A percentile compares a stretch with the other conserved stretches of the same genome.
These are phyloP conservation scores for Scaptomyza flava DNA, from an alignment of 2,888 invertebrate species.

Conservation along the genomic window DNA sequence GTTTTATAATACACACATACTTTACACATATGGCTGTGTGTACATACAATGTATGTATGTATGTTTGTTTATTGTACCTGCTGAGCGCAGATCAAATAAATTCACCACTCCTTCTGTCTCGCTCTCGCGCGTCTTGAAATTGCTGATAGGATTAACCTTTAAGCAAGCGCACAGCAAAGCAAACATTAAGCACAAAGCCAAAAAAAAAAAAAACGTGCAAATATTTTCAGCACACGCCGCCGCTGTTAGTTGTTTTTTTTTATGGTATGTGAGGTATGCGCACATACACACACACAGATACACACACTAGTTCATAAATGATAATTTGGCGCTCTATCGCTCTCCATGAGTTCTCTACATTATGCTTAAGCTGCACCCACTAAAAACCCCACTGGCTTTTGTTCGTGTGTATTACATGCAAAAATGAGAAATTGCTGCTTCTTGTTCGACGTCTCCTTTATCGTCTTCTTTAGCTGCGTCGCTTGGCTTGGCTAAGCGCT, in stretches of 20 bases:
- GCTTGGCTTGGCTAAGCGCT: conserved; percentile 78
- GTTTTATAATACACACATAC: conserved; percentile 40
- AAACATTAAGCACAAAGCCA: neutral
- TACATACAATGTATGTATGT: too few species aligned
- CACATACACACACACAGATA: conserved; percentile 14
- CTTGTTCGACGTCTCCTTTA: conserved; percentile 20
- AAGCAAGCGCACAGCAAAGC: conserved; percentile 31
- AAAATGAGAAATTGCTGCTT: conserved; percentile 56
- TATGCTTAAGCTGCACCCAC: conserved; percentile 37
- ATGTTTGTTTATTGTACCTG: conserved; percentile 2
- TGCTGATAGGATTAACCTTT: conserved; percentile 50
- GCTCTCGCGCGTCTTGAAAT: neutral
- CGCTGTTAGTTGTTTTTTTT: conserved; percentile 54
- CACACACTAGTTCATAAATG: conserved; percentile 3
- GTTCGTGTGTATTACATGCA: conserved; percentile 52
- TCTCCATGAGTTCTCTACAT: conserved; percentile 3
- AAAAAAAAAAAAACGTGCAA: conserved; percentile 63
- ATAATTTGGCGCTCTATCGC: conserved; percentile 15
- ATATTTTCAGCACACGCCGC: conserved; percentile 64
- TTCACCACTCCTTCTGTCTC: conserved; percentile 15
- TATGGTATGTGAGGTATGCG: conserved; percentile 65
- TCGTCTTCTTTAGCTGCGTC: conserved; percentile 39
- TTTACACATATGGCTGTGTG: neutral
- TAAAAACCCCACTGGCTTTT: conserved; percentile 23
- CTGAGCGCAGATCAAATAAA: conserved; percentile 1